Base-by-base conservation (phyloP, 2,797 vertebrate genomes). In the Cossypha dichroa region DNA sequence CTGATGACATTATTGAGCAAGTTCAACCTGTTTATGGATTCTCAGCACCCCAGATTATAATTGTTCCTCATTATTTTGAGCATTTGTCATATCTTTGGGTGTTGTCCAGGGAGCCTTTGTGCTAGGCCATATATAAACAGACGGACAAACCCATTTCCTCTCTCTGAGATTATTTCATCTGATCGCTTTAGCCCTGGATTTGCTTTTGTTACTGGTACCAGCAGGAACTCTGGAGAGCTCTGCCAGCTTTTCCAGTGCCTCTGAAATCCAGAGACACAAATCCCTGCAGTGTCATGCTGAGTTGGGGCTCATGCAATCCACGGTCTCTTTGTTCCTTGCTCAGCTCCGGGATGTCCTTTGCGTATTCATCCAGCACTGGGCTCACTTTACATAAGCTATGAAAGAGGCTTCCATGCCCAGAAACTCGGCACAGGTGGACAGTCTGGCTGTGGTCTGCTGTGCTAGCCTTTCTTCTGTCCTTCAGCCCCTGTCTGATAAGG, bases 51-150 rank as follows among this genome's bases (percentile, higher is more conserved):
- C 64, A 62, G 81, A 89, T 96, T 62, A 52, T 94, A 94, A 95
- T 92, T 84, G 81, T 76, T 93, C 64, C 58, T 94, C 76, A 79
- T 91, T 93, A 91, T 91, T 95, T 85, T 94, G 73, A 5, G 11
- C 46, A 29, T 77, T 91, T 95, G 91, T 95, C 94, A 73, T 77
- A 81, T 88, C 76, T 95, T 74, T 96, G 96, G 90, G 66, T 83
- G 91, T 95, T 75, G 73, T 84, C 79, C 94, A 90, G 76, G 59
- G 63, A 96, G 43, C 31, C 55, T 70, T 75, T 88, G 43, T 62
- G 55, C 73, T 77, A 23, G 55, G 73, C 79, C 66, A 29, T 0
- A 0, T 70, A 51, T 36, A 90, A 92, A 69, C 74, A 69, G 55
- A 74, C 1, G 40, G 69, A 66, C 26, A 59, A 85, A 59, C 51